Evolutionary conservation across 2,888 invertebrate genomes (phyloP).

Genomic region (Byasa hedistus): DNA sequence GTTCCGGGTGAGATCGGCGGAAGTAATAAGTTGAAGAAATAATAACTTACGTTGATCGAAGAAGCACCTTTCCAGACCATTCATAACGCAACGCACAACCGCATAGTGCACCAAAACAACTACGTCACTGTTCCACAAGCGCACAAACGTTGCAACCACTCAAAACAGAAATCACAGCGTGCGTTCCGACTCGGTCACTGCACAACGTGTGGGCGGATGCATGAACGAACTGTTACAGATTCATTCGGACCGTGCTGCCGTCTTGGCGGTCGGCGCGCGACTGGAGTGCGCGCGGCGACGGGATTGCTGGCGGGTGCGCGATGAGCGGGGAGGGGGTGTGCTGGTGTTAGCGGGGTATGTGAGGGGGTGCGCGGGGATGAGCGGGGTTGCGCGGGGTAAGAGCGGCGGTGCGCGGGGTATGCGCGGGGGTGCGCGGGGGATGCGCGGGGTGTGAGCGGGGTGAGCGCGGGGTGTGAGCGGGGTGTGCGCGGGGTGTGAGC

Average conservation of each 20-base stretch:
- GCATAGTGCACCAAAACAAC: constrained; percentile 75
- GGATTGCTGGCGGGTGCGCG: constrained; percentile 45
- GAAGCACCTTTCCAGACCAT: constrained; percentile 80
- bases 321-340: constrained; percentile 41
- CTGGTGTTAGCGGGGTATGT: too few species aligned
- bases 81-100: constrained; percentile 75
- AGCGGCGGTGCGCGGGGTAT: constrained; percentile 46
- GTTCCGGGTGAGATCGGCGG: constrained; percentile 40
- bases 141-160: constrained; percentile 65
- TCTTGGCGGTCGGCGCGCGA: constrained; percentile 76
- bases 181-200: constrained; percentile 71
- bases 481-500: too few species aligned
- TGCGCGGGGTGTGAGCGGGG: too few species aligned
- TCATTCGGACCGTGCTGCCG: constrained; percentile 54
- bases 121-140: constrained; percentile 62
- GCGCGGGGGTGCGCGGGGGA: too few species aligned
- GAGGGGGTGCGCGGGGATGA: constrained; percentile 77
- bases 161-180: constrained; percentile 73
- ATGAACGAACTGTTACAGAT: constrained; percentile 44
- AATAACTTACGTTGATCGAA: constrained; percentile 79
- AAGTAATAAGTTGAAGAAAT: constrained; percentile 7
- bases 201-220: constrained; percentile 67
- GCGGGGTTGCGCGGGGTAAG: constrained; percentile 57
- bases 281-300: constrained; percentile 66
- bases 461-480: too few species aligned